Base-by-base conservation (phyloP, 2,888 invertebrate genomes). In the Drosophila quinaria region DNA sequence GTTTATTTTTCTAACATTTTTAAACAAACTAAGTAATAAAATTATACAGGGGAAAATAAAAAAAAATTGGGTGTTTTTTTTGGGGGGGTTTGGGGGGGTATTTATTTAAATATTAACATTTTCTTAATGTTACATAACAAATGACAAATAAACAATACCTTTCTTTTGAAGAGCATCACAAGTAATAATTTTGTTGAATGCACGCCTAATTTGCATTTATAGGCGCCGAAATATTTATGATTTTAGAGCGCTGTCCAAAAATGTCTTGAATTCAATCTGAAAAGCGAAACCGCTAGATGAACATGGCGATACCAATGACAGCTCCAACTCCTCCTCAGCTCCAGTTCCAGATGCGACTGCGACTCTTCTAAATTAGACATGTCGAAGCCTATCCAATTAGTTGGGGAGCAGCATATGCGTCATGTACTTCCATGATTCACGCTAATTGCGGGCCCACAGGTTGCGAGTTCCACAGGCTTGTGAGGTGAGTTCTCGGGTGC, bases 201-300 rank as follows among this genome's bases (percentile, higher is more conserved):
- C 35, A 33, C 59, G 49, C 6, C 70, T 82, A 83, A 87, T 88
- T 86, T 80, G 84, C 68, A 88, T 84, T 84, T 83, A 88, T 74
- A 58, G 88, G 74, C 74, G 74, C 66, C 66, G 56, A 77, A 86
- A 56, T 70, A 71, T 81, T 82, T 77, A 77, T 68, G 74, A 80
- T 71, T 78, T 81, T 69, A 8, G 41, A 44, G 60, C 51, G 49
- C 61, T 61, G 56, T 70, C 67, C 67, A 64, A 54, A 61, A 65
- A 44, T 56, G 33, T 44, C 58, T 62, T 25, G 31, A 50, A 76
- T 61, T 73, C 60, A 67, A 72, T 65, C 46, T 11, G 9, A 46
- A 44, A 42, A 37, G 50, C 63, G 15, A 31, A 63, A 54, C 22
- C 41, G 54, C 9, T 42, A 61, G 49, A 61, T 33, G 17, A 39